phyloP scores from a whole-genome alignment of 2,888 invertebrate species.

The Psylliodes chrysocephalus region DNA sequence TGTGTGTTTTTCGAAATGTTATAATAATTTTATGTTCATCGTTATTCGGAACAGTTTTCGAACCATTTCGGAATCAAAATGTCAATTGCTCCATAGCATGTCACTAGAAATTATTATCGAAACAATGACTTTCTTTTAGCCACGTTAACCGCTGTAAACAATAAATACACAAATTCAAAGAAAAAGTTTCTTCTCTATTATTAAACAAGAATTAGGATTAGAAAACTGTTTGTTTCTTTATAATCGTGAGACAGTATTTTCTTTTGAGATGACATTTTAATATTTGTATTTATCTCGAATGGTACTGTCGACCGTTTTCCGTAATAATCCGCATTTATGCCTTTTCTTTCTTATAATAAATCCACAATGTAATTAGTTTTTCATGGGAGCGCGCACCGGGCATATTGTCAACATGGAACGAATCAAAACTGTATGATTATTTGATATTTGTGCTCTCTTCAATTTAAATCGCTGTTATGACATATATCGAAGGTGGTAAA shows the following conservation, averaged over 20 bases:
- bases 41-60: too few species aligned
- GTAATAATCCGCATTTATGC: slow-evolving; percentile 41
- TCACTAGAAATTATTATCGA: neutral
- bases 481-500: slow-evolving; percentile 12
- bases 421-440: slow-evolving; percentile 36
- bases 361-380: slow-evolving; percentile 41
- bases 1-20: too few species aligned
- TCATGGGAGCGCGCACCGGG: slow-evolving; percentile 45
- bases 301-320: slow-evolving; percentile 34
- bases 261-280: slow-evolving; percentile 46
- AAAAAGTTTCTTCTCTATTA: slow-evolving; percentile 25
- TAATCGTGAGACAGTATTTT: slow-evolving; percentile 43
- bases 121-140: slow-evolving; percentile 5
- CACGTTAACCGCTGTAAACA: neutral
- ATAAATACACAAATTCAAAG: slow-evolving; percentile 9
- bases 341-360: slow-evolving; percentile 20
- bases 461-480: slow-evolving; percentile 35
- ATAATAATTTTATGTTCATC: too few species aligned
- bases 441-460: slow-evolving; percentile 24
- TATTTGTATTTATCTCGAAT: slow-evolving; percentile 42
- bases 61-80: neutral
- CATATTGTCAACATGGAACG: slow-evolving; percentile 41
- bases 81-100: neutral
- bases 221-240: slow-evolving; percentile 34
- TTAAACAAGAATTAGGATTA: slow-evolving; percentile 34